phyloP scores from a whole-genome alignment of 2,797 vertebrate species.

The Lerista edwardsae region DNA sequence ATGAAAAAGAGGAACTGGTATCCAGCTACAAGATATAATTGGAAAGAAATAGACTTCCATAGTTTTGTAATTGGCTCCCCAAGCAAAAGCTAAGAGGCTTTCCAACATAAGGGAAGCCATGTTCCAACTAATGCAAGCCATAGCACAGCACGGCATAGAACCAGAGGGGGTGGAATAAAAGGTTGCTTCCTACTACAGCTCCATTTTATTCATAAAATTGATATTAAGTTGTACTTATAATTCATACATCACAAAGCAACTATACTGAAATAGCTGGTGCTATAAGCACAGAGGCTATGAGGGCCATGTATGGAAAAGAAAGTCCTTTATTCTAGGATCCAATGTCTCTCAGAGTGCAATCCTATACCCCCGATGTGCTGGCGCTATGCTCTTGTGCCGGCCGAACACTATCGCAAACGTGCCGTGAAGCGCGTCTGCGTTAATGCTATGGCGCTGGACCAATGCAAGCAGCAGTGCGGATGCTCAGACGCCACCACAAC shows the following conservation, averaged over 20 bases:
- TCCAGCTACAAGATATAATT: neutral
- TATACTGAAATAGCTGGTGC: neutral
- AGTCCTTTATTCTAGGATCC: too few relatives aligned
- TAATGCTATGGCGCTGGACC: too few relatives aligned
- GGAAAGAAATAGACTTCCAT: constrained; percentile 12
- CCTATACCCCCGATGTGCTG: too few relatives aligned
- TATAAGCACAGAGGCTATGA: neutral
- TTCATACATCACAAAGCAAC: neutral
- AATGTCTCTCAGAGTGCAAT: too few relatives aligned
- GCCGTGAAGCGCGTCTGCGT: too few relatives aligned
- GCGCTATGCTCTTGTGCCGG: too few relatives aligned
- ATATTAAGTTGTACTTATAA: neutral
- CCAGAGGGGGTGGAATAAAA: neutral
- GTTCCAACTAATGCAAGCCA: neutral
- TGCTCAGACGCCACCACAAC: too few relatives aligned
- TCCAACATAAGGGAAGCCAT: neutral
- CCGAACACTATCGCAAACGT: too few relatives aligned
- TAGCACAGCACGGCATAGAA: neutral
- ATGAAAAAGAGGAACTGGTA: neutral
- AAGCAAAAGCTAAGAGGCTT: neutral
- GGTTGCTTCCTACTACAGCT: neutral
- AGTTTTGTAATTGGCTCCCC: neutral
- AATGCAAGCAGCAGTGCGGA: too few relatives aligned
- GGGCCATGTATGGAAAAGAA: neutral
- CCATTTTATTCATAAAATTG: neutral